Evolutionary conservation across 1,140 invertebrate genomes (phyloP).

Genomic region (Conus betulinus): DNA sequence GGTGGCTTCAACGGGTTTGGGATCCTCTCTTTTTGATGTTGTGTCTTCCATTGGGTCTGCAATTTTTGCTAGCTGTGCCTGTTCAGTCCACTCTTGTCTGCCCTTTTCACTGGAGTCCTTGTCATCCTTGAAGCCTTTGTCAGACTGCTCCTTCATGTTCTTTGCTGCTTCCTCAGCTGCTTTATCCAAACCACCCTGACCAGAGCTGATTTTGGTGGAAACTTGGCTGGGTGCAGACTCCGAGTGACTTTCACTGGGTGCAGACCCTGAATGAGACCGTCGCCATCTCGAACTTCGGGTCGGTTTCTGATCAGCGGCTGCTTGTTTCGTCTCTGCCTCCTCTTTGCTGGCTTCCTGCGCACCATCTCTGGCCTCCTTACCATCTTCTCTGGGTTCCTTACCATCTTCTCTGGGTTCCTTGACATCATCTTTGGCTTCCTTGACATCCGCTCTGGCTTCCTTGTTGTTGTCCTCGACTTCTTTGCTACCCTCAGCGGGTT

Average conservation of each 20-base stretch:
- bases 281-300: slow-evolving; percentile 7
- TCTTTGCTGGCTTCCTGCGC: not conserved
- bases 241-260: not conserved
- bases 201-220: not conserved
- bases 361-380: slow-evolving; percentile 1
- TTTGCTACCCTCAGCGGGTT: not conserved
- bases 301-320: slow-evolving; percentile 23
- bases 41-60: not conserved
- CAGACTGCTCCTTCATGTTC: not conserved
- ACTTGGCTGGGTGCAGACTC: not conserved
- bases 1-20: not conserved
- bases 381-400: not conserved
- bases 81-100: slow-evolving; percentile 8
- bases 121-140: not conserved
- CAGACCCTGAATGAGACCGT: slow-evolving; percentile 14
- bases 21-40: not conserved
- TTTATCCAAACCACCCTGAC: not conserved
- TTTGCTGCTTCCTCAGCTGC: not conserved
- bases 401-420: not conserved
- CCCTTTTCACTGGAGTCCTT: not conserved
- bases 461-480: not conserved
- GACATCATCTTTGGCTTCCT: not conserved
- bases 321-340: not conserved
- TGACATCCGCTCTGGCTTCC: not conserved
- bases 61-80: not conserved